Percentiles rank a stretch among this genome's conserved stretches.
Conservation (phyloP, 2,888 invertebrate genomes). For the Stratiomys singularior region DNA sequence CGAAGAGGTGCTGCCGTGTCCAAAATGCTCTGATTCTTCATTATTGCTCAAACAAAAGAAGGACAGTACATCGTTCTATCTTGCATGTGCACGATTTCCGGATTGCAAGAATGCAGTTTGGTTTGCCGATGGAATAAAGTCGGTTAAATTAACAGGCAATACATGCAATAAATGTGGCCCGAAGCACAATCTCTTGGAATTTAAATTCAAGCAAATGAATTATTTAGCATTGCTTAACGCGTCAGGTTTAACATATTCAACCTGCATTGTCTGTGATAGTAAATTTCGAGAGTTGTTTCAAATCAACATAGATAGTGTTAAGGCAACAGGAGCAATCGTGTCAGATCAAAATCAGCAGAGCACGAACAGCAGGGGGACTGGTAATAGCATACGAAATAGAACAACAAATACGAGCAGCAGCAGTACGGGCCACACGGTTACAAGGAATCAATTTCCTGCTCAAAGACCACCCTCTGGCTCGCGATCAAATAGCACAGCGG, state of each 20-base stretch:
- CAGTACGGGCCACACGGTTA: not conserved
- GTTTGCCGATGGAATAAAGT: constrained; percentile 79
- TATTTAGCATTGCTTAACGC: constrained; percentile 60
- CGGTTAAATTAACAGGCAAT: constrained; percentile 72
- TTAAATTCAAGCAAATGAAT: constrained; percentile 54
- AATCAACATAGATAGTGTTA: constrained; percentile 62
- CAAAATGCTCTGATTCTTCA: constrained; percentile 74
- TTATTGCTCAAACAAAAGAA: constrained; percentile 77
- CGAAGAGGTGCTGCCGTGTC: constrained; percentile 74
- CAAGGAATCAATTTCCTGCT: not conserved
- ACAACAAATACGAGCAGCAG: not conserved
- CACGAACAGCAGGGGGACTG: not conserved
- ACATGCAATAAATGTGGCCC: constrained; percentile 69
- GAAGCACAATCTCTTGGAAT: constrained; percentile 51
- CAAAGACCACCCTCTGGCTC: not conserved
- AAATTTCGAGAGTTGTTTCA: constrained; percentile 61
- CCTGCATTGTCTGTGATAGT: constrained; percentile 62
- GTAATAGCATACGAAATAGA: not conserved
- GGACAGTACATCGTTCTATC: constrained; percentile 74
- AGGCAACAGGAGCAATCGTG: constrained; percentile 60
- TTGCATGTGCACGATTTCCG: constrained; percentile 83
- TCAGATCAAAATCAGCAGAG: constrained; percentile 49
- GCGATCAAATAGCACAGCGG: constrained; percentile 40
- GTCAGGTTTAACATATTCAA: constrained; percentile 60
- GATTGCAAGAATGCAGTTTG: constrained; percentile 83